Evolutionary conservation across 1,140 invertebrate species (phyloP).

Genomic region (Chymomyza costata): DNA sequence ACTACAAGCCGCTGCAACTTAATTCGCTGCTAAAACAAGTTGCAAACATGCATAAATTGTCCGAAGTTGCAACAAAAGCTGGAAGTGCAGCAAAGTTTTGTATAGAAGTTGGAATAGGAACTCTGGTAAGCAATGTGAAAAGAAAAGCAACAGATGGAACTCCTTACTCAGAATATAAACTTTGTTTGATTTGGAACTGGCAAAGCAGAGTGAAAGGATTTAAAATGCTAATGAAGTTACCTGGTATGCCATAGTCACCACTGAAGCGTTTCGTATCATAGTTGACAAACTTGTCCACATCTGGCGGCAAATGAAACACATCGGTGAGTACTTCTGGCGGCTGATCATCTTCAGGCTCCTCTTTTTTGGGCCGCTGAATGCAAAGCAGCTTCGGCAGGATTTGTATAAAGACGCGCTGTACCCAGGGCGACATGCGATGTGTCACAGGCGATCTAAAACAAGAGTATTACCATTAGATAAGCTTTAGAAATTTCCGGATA

Average conservation of each 20-base stretch:
- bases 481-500: no score
- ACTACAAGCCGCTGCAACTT: conserved; percentile 26
- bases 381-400: conserved; percentile 90
- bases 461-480: background rate
- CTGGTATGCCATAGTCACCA: conserved; percentile 84
- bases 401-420: conserved; percentile 91
- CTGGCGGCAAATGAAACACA: conserved; percentile 83
- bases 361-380: conserved; percentile 88
- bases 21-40: conserved; percentile 51
- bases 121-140: conserved; percentile 23
- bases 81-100: conserved; percentile 1
- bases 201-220: conserved; percentile 17
- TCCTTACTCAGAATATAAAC: no score
- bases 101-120: conserved; percentile 6
- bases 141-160: no score
- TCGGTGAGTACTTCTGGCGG: conserved; percentile 83
- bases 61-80: conserved; percentile 19
- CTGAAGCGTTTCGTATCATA: conserved; percentile 81
- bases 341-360: conserved; percentile 81
- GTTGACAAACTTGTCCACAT: conserved; percentile 82
- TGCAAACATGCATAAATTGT: conserved; percentile 63
- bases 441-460: conserved; percentile 88
- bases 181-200: conserved; percentile 1
- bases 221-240: conserved; percentile 59
- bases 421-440: conserved; percentile 95